Evolutionary conservation across 2,888 invertebrate genomes (phyloP).

Genomic region (Hoplodrina ambigua): DNA sequence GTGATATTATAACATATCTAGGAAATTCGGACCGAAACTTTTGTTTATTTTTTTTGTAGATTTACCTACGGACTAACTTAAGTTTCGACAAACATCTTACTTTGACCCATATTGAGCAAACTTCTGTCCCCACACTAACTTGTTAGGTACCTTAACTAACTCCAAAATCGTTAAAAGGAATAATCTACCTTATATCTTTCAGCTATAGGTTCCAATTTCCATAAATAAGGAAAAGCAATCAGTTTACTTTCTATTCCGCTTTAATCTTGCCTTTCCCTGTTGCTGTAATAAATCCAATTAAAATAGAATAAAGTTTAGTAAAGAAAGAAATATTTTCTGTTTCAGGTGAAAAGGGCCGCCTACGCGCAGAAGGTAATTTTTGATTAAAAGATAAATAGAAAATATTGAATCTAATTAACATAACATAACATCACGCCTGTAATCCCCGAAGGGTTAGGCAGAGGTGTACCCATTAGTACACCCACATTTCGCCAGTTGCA

Average conservation of each 20-base stretch:
- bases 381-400: neutral
- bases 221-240: slow-evolving; percentile 4
- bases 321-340: slow-evolving; percentile 16
- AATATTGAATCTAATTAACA: neutral
- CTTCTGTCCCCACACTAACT: neutral
- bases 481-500: too few species aligned
- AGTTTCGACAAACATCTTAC: neutral
- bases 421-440: too few species aligned
- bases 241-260: slow-evolving; percentile 2
- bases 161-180: neutral
- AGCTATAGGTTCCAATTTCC: neutral
- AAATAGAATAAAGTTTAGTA: slow-evolving; percentile 25
- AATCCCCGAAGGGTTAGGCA: too few species aligned
- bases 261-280: slow-evolving; percentile 10
- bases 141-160: neutral
- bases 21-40: too few species aligned
- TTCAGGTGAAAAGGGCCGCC: slow-evolving; percentile 44
- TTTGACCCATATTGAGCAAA: neutral
- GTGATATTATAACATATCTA: too few species aligned
- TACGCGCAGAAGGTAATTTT: slow-evolving; percentile 38
- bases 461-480: too few species aligned
- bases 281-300: slow-evolving; percentile 29
- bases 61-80: neutral
- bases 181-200: neutral
- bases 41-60: neutral